Evolutionary conservation across 2,797 vertebrate species (phyloP).

Genomic region (Morus bassanus): DNA sequence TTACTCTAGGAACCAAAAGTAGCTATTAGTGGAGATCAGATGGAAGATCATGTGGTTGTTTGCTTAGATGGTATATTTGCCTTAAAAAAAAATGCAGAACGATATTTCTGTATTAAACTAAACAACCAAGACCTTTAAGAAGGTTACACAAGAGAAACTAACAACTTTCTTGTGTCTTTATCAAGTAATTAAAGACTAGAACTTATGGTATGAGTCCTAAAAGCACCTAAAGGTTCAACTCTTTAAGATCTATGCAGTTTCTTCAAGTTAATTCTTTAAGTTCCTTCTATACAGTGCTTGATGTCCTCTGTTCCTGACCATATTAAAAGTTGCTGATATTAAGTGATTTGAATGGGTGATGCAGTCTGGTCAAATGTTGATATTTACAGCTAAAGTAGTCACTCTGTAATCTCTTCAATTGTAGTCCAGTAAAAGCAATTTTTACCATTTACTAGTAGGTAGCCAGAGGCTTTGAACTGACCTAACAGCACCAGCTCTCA

Average conservation of each 20-base stretch:
- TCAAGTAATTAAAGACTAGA: background rate
- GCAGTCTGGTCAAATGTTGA: background rate
- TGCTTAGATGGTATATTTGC: background rate
- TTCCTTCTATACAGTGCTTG: background rate
- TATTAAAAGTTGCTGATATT: background rate
- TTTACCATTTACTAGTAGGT: background rate
- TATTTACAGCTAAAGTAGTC: background rate
- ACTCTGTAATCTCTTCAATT: background rate
- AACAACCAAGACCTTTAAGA: background rate
- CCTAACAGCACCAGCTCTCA: background rate
- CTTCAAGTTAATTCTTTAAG: too few species aligned
- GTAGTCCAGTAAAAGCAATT: background rate
- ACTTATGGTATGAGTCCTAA: background rate
- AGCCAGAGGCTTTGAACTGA: background rate
- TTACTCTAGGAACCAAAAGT: background rate
- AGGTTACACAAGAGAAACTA: background rate
- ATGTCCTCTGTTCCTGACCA: background rate
- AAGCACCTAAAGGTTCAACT: background rate
- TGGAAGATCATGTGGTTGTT: background rate
- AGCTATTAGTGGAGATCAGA: background rate
- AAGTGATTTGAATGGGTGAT: background rate
- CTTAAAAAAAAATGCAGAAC: background rate
- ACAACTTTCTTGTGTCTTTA: background rate
- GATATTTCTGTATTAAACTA: background rate
- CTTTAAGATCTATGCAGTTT: background rate